A percentile compares a stretch with the other conserved stretches of the same genome.
Conservation (phyloP, 2,888 invertebrate genomes). For the Malachius bipustulatus region DNA sequence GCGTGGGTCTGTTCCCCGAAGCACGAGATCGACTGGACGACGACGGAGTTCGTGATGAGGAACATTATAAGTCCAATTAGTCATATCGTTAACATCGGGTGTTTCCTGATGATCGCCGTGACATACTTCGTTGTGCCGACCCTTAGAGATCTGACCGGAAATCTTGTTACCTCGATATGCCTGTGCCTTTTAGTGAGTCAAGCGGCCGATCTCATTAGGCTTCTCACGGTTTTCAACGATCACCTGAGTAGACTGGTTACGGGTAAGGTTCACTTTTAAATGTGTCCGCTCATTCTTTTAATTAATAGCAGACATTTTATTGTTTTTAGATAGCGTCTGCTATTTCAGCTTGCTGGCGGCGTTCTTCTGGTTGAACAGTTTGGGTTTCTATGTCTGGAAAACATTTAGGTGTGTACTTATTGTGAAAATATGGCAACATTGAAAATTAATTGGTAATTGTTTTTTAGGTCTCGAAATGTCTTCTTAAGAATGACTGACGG, state of each 20-base stretch:
- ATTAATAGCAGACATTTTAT: too few relatives aligned
- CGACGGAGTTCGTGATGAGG: constrained; percentile 59
- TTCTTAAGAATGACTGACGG: constrained; percentile 76
- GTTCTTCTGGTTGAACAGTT: constrained; percentile 77
- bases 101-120: constrained; percentile 59
- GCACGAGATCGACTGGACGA: constrained; percentile 58
- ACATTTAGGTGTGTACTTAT: constrained; percentile 55
- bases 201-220: constrained; percentile 63
- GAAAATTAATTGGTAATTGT: constrained; percentile 9
- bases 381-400: constrained; percentile 81
- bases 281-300: too few relatives aligned
- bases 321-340: constrained; percentile 58
- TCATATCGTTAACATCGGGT: constrained; percentile 58
- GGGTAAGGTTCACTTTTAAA: constrained; percentile 52
- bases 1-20: constrained; percentile 65
- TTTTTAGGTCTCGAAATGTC: constrained; percentile 63
- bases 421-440: neutral
- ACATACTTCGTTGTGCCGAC: constrained; percentile 76
- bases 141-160: constrained; percentile 68
- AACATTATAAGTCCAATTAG: constrained; percentile 67
- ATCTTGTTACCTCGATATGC: constrained; percentile 72
- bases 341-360: constrained; percentile 67
- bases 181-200: constrained; percentile 66
- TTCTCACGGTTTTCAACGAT: constrained; percentile 68
- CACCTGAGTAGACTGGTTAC: constrained; percentile 71